Evolutionary conservation across 2,113 vertebrate genomes (phyloP), one percentile per base, ranked within the genome.

Genomic region (Pygoscelis adeliae): DNA sequence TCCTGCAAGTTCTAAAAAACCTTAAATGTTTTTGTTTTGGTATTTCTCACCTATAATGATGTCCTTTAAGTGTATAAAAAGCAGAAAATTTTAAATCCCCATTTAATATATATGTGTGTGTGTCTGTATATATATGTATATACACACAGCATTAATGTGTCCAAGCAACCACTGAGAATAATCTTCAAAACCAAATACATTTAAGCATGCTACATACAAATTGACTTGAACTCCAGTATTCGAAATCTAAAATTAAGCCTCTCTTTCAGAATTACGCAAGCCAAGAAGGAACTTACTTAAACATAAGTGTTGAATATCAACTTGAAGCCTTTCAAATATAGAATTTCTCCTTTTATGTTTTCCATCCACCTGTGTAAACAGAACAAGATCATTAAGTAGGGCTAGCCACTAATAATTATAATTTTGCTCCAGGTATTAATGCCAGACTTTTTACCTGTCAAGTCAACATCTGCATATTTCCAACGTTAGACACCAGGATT

Each of bases 301-400:
- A 97, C 99, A 99, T 96, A 99, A 98, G 83, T 99, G 99, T 17
- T 99, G 99, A 94, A 99, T 99, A 97, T 99, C 99, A 73, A 99
- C 98, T 86, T 99, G 99, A 97, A 99, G 99, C 91, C 99, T 98
- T 94, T 99, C 98, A 97, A 99, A 99, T 36, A 97, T 7, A 27
- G 98, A 98, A 40, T 98, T 97, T 82, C 77, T 95, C 53, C 97
- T 98, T 95, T 98, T 98, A 94, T 99, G 99, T 97, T 99, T 99
- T 72, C 99, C 99, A 89, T 99, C 99, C 73, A 99, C 99, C 99
- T 99, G 96, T 46, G 82, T 19, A 89, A 96, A 96, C 1, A 95
- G 53, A 96, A 93, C 7, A 90, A 62, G 40, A 83, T 34, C 7
- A 63, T 77, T 89, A 76, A 8, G 34, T 17, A 86, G 21, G 58